These are phyloP conservation scores for Bungarus multicinctus DNA, from an alignment of 2,113 vertebrate species.

Conservation along the genomic window DNA sequence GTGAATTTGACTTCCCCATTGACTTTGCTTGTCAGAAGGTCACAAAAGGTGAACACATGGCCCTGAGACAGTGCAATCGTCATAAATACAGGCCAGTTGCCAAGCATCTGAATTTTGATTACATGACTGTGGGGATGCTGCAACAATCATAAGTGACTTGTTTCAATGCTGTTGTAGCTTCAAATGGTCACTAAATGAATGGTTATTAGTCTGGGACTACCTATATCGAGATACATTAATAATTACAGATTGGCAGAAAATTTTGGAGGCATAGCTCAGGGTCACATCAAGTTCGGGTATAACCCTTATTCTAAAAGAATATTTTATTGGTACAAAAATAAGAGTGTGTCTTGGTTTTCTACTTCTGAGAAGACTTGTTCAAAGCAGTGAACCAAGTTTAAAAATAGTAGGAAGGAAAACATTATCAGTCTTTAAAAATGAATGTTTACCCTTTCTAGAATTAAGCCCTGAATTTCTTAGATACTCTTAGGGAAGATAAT, in stretches of 20 bases:
- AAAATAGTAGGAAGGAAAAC: neutral
- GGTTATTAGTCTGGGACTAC: neutral
- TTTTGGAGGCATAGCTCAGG: neutral
- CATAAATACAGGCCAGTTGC: neutral
- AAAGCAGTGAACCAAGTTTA: neutral
- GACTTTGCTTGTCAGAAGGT: neutral
- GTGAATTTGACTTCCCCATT: neutral
- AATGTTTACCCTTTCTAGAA: neutral
- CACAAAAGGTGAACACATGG: neutral
- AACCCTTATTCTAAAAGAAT: neutral
- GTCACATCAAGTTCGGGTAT: neutral
- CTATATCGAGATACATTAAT: neutral
- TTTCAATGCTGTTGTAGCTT: neutral
- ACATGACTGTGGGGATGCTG: neutral
- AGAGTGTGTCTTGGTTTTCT: neutral
- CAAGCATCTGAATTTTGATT: neutral
- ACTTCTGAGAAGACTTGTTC: neutral
- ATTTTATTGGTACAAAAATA: neutral
- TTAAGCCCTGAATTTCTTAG: neutral
- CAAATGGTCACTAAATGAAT: neutral
- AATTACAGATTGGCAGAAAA: neutral
- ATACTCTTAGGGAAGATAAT: neutral
- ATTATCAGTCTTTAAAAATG: neutral
- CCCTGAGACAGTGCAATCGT: rapidly evolving
- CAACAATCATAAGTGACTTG: neutral